Evolutionary conservation across 2,113 vertebrate genomes (phyloP).

Genomic region (Phocoena phocoena): DNA sequence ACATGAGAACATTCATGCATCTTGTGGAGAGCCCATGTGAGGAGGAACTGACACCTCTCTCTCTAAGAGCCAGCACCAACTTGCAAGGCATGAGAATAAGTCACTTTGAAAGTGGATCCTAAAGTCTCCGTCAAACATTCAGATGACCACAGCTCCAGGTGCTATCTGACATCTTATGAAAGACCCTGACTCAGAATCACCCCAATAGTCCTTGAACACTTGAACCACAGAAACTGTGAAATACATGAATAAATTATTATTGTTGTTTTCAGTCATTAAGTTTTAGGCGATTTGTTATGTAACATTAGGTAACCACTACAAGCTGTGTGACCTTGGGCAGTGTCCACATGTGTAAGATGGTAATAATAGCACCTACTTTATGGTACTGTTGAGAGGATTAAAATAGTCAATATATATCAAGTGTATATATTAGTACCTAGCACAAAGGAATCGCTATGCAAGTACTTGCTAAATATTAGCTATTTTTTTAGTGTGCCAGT

Average conservation of each 20-base stretch:
- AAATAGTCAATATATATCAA: neutral
- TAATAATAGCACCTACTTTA: neutral
- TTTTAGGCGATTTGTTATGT: neutral
- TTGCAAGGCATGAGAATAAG: neutral
- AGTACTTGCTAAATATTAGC: neutral
- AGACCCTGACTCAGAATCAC: neutral
- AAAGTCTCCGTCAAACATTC: neutral
- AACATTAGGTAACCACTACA: neutral
- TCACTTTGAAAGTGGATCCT: neutral
- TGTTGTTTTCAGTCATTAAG: neutral
- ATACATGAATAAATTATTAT: neutral
- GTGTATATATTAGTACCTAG: neutral
- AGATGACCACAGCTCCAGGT: neutral
- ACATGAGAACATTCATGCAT: rapidly evolving
- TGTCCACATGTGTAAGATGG: neutral
- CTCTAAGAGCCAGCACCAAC: neutral
- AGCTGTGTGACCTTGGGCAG: neutral
- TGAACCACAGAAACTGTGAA: neutral
- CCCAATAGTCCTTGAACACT: neutral
- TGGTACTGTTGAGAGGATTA: neutral
- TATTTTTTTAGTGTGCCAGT: neutral
- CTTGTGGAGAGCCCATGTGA: rapidly evolving
- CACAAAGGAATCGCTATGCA: neutral
- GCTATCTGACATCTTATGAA: neutral
- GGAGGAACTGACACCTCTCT: neutral